Evolutionary conservation across 2,113 vertebrate genomes (phyloP).

Genomic region (Felis chaus): DNA sequence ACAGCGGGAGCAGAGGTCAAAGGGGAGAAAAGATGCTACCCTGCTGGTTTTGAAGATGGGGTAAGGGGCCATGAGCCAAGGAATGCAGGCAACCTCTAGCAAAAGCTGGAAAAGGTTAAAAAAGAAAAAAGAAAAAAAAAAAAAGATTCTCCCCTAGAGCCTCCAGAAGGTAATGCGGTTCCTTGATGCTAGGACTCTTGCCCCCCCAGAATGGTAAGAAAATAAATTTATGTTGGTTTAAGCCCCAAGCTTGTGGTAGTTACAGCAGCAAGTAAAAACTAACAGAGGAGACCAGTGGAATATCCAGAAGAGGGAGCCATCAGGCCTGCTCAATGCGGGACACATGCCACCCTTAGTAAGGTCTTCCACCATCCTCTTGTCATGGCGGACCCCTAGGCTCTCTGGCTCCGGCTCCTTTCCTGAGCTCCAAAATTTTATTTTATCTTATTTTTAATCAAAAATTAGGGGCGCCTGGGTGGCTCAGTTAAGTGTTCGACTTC

Average conservation of each 20-base stretch:
- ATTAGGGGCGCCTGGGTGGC: too few relatives aligned
- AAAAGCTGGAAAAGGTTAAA: neutral
- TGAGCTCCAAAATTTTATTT: neutral
- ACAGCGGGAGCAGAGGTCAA: neutral
- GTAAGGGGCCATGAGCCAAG: neutral
- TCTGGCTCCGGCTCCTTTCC: neutral
- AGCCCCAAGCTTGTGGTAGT: neutral
- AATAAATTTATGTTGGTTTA: neutral
- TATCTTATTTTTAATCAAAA: neutral
- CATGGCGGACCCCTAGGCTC: neutral
- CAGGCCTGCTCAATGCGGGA: neutral
- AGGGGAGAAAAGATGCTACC: neutral
- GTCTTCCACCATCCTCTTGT: neutral
- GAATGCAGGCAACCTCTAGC: neutral
- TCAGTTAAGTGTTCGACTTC: too few relatives aligned
- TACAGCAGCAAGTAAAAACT: neutral
- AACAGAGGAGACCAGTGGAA: neutral
- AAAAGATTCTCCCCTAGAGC: neutral
- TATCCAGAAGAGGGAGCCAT: neutral
- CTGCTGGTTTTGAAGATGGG: neutral
- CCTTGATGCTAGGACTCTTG: neutral
- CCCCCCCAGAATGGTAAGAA: neutral
- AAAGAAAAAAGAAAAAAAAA: too few relatives aligned
- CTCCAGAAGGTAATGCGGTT: neutral
- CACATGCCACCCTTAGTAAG: accelerated